These are phyloP conservation scores for Tiaroga cobitis DNA, from an alignment of 2,797 vertebrate species.

Conservation along the genomic window DNA sequence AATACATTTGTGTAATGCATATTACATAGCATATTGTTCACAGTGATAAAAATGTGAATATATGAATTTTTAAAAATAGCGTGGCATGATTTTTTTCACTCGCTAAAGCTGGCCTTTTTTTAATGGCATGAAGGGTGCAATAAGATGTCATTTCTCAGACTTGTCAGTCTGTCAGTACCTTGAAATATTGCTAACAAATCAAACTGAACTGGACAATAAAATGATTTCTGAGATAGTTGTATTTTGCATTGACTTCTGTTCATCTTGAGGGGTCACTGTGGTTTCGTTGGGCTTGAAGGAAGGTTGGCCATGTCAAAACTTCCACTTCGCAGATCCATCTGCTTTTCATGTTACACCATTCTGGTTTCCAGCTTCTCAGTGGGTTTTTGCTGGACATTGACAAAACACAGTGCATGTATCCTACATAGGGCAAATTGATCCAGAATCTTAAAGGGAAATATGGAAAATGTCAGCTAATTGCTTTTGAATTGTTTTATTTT, in stretches of 20 bases:
- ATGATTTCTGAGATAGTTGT: neutral
- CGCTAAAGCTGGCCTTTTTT: neutral
- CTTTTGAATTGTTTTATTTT: neutral
- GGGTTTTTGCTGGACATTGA: neutral
- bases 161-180: neutral
- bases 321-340: slow-evolving; percentile 60
- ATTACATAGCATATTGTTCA: neutral
- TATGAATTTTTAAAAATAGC: neutral
- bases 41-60: neutral
- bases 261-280: neutral
- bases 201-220: neutral
- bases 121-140: neutral
- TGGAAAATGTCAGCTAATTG: neutral
- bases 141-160: neutral
- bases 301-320: slow-evolving; percentile 27
- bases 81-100: neutral
- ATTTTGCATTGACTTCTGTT: neutral
- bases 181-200: neutral
- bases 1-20: neutral
- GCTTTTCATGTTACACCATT: fast-evolving
- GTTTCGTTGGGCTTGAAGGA: neutral
- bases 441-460: slow-evolving; percentile 54
- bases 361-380: slow-evolving; percentile 43
- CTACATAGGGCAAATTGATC: fast-evolving
- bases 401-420: fast-evolving